Evolutionary conservation across 1,140 invertebrate genomes (phyloP).

Genomic region (Drosophila lini): DNA sequence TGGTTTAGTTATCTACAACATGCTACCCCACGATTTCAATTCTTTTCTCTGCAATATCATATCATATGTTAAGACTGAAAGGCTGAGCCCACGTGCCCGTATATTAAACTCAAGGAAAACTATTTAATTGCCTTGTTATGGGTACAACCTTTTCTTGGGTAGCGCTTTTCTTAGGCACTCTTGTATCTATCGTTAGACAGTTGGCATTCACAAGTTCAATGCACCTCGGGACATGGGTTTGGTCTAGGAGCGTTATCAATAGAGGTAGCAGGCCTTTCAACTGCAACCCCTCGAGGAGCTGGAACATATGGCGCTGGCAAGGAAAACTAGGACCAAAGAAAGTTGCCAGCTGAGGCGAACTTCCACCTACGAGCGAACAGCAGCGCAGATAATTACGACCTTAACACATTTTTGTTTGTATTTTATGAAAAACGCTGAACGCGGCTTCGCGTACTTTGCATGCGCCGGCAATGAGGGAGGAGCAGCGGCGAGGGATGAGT

Average conservation of each 20-base stretch:
- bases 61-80: neutral
- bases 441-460: constrained; percentile 57
- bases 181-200: constrained; percentile 14
- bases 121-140: constrained; percentile 35
- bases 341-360: constrained; percentile 49
- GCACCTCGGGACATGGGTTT: constrained; percentile 42
- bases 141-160: constrained; percentile 8
- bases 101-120: constrained; percentile 11
- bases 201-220: constrained; percentile 64
- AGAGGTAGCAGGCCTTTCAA: constrained; percentile 24
- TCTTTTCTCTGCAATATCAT: neutral
- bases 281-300: constrained; percentile 58
- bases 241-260: constrained; percentile 47
- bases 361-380: constrained; percentile 58
- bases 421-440: constrained; percentile 36
- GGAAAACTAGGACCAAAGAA: constrained; percentile 63
- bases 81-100: constrained; percentile 21
- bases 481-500: constrained; percentile 20
- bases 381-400: constrained; percentile 73
- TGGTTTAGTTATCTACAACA: neutral
- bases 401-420: constrained; percentile 58
- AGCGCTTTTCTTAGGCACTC: constrained; percentile 15
- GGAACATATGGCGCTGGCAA: constrained; percentile 60
- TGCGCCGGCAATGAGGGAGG: constrained; percentile 27
- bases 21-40: neutral